phyloP scores from a whole-genome alignment of 2,888 invertebrate species.

The Drosophila neotestacea region DNA sequence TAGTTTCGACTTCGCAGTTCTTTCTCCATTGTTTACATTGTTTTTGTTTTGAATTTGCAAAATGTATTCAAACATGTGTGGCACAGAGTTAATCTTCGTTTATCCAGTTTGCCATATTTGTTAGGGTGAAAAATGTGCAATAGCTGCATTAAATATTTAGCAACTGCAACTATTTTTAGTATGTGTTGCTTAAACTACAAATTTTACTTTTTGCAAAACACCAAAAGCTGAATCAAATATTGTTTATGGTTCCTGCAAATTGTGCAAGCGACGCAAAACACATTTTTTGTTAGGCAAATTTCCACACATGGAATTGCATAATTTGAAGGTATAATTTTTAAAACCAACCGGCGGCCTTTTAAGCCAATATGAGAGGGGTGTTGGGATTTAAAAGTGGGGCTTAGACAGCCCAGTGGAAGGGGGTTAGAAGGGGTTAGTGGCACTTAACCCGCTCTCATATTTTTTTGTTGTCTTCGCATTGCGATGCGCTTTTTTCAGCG shows the following conservation, averaged over 20 bases:
- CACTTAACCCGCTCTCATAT: slow-evolving; percentile 50
- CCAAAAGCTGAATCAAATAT: slow-evolving; percentile 63
- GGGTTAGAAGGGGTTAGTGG: slow-evolving; percentile 8
- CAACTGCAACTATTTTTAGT: slow-evolving; percentile 32
- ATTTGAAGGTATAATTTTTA: slow-evolving; percentile 72
- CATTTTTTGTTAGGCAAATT: slow-evolving; percentile 35
- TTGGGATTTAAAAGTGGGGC: slow-evolving; percentile 14
- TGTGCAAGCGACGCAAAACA: slow-evolving; percentile 60
- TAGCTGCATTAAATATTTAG: slow-evolving; percentile 48
- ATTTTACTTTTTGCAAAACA: slow-evolving; percentile 11
- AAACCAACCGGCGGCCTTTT: slow-evolving; percentile 54
- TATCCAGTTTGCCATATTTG: slow-evolving; percentile 11
- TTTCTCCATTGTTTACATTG: not conserved
- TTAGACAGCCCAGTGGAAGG: not conserved
- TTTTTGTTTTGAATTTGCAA: not conserved
- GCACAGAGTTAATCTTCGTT: slow-evolving; percentile 6
- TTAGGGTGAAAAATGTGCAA: slow-evolving; percentile 27
- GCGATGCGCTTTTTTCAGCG: slow-evolving; percentile 39
- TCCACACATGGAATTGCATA: slow-evolving; percentile 72
- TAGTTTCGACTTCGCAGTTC: not conserved
- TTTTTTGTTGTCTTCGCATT: slow-evolving; percentile 35
- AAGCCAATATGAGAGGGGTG: slow-evolving; percentile 7
- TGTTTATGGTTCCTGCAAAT: slow-evolving; percentile 58
- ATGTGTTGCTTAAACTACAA: slow-evolving; percentile 23
- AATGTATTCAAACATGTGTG: slow-evolving; percentile 1